phyloP scores from a whole-genome alignment of 2,888 invertebrate genomes.

The Junonia oenone region DNA sequence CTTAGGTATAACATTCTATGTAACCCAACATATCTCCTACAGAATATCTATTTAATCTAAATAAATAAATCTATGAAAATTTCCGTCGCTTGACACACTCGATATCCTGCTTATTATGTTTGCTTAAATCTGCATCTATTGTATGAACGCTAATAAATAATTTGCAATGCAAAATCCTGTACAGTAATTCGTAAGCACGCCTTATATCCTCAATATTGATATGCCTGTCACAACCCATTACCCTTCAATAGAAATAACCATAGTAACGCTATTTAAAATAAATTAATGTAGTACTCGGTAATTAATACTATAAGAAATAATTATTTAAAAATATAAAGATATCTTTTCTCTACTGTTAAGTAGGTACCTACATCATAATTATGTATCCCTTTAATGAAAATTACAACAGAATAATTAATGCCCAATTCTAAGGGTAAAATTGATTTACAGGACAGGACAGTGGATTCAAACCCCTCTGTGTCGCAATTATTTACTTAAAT shows the following conservation, averaged over 20 bases:
- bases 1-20: slow-evolving; percentile 61
- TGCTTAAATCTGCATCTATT: neutral
- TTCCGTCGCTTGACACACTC: neutral
- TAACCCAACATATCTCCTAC: slow-evolving; percentile 34
- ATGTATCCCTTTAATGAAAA: too few relatives aligned
- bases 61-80: slow-evolving; percentile 1
- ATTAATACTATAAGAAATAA: too few relatives aligned
- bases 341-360: too few relatives aligned
- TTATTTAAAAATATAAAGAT: too few relatives aligned
- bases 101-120: neutral
- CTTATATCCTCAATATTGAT: neutral
- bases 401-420: too few relatives aligned
- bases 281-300: neutral
- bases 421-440: too few relatives aligned
- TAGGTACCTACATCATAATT: too few relatives aligned
- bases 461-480: too few relatives aligned
- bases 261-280: neutral
- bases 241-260: neutral
- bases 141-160: neutral
- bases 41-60: slow-evolving; percentile 1
- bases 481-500: too few relatives aligned
- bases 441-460: too few relatives aligned
- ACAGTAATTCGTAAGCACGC: neutral
- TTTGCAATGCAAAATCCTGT: neutral
- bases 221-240: neutral